Evolutionary conservation across 2,797 vertebrate species (phyloP).

Genomic region (Bothrops alternatus): DNA sequence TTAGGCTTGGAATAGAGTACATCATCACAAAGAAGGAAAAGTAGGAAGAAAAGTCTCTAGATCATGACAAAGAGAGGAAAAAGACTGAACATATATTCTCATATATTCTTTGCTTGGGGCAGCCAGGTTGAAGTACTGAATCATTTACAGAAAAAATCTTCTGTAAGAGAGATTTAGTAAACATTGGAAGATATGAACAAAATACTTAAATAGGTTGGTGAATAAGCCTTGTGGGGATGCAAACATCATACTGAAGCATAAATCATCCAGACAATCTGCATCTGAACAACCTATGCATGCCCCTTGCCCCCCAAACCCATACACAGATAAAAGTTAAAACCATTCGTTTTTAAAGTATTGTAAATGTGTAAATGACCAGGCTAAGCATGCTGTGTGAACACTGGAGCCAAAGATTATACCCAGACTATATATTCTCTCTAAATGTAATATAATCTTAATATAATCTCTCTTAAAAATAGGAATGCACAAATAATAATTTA

Average conservation of each 20-base stretch:
- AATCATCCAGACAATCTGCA: not conserved
- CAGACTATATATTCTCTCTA: not conserved
- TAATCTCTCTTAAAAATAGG: not conserved
- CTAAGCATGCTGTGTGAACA: not conserved
- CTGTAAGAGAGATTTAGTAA: not conserved
- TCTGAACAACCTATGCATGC: not conserved
- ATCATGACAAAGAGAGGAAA: not conserved
- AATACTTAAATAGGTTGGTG: not conserved
- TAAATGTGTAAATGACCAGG: not conserved
- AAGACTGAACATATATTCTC: not conserved
- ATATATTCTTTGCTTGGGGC: not conserved
- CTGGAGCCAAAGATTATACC: not conserved
- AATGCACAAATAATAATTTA: not conserved
- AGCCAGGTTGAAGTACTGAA: not conserved
- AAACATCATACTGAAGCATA: not conserved
- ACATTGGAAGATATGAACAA: not conserved
- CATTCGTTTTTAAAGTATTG: not conserved
- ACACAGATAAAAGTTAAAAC: not conserved
- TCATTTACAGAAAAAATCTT: not conserved
- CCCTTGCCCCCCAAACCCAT: not conserved
- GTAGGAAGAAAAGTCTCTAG: conserved; percentile 41
- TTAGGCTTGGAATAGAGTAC: conserved; percentile 48
- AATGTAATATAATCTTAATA: not conserved
- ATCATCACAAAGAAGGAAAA: conserved; percentile 65
- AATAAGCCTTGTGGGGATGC: not conserved